Evolutionary conservation across 1,140 invertebrate species (phyloP), one percentile per base, ranked within the genome.

Genomic region (Gonioctena quinquepunctata): DNA sequence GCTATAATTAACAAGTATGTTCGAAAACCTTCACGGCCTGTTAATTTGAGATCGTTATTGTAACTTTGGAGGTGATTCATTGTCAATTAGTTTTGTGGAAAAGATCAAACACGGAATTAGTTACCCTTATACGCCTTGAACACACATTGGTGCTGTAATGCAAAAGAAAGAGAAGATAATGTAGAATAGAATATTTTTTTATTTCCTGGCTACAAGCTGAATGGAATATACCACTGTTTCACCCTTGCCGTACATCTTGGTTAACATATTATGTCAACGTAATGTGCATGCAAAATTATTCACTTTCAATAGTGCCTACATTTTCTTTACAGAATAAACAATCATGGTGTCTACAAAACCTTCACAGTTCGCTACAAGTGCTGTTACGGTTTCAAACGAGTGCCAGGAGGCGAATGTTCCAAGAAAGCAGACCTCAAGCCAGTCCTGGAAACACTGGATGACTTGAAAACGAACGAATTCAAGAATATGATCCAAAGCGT

Each of bases 361-460:
- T 77, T 87, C 68, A 84, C 83, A 11, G 79, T 88, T 62, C 87
- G 84, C 52, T 87, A 89, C 63, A 87, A 88, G 76, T 90, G 89
- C 73, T 90, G 89, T 73, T 85, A 88, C 69, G 88, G 89, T 18
- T 89, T 84, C 79, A 79, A 83, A 64, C 83, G 87, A 66, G 77
- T 83, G 60, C 76, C 80, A 5, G 83, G 82, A 13, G 74, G 82
- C 75, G 81, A 82, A 69, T 86, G 87, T 78, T 72, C 79, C 71
- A 84, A 87, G 78, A 83, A 88, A 82, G 81, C 86, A 22, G 83
- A 87, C 49, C 81, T 88, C 66, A 86, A 87, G 73, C 81, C 82
- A 18, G 72, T 88, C 42, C 71, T 84, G 54, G 83, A 86, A 16
- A 88, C 88, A 0, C 80, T 88, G 16, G 80, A 83, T 28, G 83